These are phyloP conservation scores for Ptychochromis oligacanthus DNA, from an alignment of 2,113 vertebrate genomes.

Conservation along the genomic window DNA sequence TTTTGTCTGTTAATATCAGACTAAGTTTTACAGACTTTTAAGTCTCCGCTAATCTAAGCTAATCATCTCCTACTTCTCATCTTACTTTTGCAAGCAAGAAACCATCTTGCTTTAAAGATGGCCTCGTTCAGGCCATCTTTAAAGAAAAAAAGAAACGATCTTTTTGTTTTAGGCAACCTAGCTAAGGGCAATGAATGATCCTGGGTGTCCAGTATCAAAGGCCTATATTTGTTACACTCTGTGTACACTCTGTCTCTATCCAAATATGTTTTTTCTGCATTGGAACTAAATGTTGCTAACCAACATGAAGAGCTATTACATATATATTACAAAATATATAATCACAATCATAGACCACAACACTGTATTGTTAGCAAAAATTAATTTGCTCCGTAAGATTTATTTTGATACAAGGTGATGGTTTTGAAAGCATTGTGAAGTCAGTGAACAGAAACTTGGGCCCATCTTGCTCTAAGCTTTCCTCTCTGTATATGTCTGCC, in stretches of 20 bases:
- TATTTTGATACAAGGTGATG: neutral
- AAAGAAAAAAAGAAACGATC: too few relatives aligned
- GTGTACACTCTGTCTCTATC: neutral
- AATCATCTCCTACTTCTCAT: neutral
- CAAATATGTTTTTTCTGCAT: neutral
- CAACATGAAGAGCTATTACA: neutral
- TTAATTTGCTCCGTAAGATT: neutral
- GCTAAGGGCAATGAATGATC: neutral
- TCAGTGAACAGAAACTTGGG: constrained; percentile 31
- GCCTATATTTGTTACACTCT: neutral
- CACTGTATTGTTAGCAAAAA: neutral
- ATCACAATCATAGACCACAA: neutral
- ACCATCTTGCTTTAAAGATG: too few relatives aligned
- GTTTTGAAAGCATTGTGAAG: constrained; percentile 2
- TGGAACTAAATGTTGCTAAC: neutral
- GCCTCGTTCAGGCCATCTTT: too few relatives aligned
- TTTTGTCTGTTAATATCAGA: too few relatives aligned
- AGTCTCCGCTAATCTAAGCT: neutral
- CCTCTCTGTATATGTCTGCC: constrained; percentile 31
- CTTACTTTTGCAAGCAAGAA: neutral
- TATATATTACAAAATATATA: neutral
- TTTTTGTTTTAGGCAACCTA: neutral
- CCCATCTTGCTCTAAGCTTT: constrained; percentile 29
- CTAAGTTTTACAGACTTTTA: neutral
- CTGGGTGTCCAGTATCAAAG: neutral